phyloP scores from a whole-genome alignment of 64 coral and sea anemone species.

The Dendronephthya gigantea region DNA sequence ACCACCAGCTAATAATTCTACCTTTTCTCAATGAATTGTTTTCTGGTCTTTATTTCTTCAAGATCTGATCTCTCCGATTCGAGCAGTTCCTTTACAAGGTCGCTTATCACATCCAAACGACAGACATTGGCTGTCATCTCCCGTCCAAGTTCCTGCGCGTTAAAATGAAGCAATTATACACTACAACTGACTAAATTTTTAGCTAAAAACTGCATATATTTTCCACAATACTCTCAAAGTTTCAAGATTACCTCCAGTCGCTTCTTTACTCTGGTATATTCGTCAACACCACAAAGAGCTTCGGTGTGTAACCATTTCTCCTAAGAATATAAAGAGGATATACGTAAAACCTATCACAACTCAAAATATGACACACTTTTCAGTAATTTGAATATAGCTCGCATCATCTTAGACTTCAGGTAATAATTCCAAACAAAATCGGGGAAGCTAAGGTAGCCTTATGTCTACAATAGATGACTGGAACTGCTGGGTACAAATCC shows the following conservation, averaged over 20 bases:
- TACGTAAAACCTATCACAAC: no score
- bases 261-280: slow-evolving; percentile 34
- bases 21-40: neutral
- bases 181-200: no score
- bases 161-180: no score
- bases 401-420: no score
- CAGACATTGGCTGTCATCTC: neutral
- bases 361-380: no score
- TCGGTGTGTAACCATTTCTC: slow-evolving; percentile 59
- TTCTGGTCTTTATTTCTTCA: neutral
- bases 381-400: no score
- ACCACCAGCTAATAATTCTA: neutral
- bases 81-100: neutral
- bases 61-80: neutral
- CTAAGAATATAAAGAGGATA: slow-evolving; percentile 25
- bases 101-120: neutral
- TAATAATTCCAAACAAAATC: no score
- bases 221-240: neutral
- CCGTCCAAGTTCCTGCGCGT: neutral
- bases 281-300: slow-evolving; percentile 14
- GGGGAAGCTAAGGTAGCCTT: no score
- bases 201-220: neutral
- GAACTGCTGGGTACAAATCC: no score
- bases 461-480: no score
- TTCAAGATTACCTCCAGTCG: neutral